Evolutionary conservation across 2,797 vertebrate species (phyloP).

Genomic region (Carcharodon carcharias): DNA sequence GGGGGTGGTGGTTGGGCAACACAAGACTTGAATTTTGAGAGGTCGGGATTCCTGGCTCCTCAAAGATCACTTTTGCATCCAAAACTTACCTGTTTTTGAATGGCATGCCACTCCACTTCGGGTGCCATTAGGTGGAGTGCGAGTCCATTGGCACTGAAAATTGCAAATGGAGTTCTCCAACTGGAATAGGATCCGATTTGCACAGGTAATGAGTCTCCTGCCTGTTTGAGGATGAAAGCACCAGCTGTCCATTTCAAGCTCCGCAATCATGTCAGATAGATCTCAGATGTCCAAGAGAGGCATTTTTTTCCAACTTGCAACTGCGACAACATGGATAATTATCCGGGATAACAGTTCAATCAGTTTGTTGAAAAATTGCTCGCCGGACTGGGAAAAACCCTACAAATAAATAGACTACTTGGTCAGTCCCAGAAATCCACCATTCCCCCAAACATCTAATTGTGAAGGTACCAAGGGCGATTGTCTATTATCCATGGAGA

Average conservation of each 20-base stretch:
- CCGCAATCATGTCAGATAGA: background rate
- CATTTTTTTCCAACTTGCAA: background rate
- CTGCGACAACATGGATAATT: background rate
- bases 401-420: background rate
- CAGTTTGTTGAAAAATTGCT: background rate
- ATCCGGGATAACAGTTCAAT: background rate
- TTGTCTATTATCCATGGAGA: background rate
- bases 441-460: background rate
- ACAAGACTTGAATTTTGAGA: background rate
- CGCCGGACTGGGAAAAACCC: background rate
- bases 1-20: background rate
- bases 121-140: background rate
- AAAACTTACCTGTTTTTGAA: background rate
- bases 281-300: background rate
- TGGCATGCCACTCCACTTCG: background rate
- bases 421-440: background rate
- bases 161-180: background rate
- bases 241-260: background rate
- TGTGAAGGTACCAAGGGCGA: background rate
- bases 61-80: background rate
- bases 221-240: too few species aligned
- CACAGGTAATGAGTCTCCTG: too few species aligned
- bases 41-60: background rate
- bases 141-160: background rate
- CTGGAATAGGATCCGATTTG: too few species aligned